Evolutionary conservation across 1,140 invertebrate genomes (phyloP).

Genomic region (Zaprionus gabonicus): DNA sequence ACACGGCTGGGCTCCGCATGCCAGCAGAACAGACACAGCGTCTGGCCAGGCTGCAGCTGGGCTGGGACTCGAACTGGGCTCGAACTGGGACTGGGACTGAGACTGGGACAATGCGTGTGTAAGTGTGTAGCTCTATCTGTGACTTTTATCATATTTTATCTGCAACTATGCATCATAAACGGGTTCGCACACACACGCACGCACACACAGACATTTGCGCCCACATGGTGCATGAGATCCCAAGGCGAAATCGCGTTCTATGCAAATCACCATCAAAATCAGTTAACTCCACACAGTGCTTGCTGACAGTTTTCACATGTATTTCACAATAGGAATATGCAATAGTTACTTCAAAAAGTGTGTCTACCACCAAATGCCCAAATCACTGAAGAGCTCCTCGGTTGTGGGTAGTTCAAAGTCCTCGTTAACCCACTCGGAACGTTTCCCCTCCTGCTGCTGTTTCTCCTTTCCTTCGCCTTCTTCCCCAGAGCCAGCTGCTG

Average conservation of each 20-base stretch:
- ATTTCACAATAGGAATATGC: conserved; percentile 26
- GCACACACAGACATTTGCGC: conserved; percentile 30
- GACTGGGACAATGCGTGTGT: conserved; percentile 33
- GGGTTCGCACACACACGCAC: conserved; percentile 35
- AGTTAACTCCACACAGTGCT: conserved; percentile 14
- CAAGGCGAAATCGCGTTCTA: conserved; percentile 26
- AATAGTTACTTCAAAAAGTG: background rate
- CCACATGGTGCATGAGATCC: conserved; percentile 11
- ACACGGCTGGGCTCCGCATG: conserved; percentile 36
- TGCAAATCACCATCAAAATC: conserved; percentile 16
- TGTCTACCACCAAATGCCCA: conserved; percentile 82
- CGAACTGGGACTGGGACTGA: background rate
- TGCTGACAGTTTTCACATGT: conserved; percentile 53
- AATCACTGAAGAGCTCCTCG: conserved; percentile 78
- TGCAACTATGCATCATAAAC: conserved; percentile 72
- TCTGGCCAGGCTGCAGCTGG: conserved; percentile 22
- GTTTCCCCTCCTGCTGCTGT: conserved; percentile 25
- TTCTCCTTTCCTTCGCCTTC: conserved; percentile 5
- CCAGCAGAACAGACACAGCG: conserved; percentile 8
- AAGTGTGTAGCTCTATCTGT: conserved; percentile 32
- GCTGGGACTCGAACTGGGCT: background rate
- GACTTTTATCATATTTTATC: conserved; percentile 75
- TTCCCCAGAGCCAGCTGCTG: conserved; percentile 18
- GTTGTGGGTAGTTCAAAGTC: conserved; percentile 78
- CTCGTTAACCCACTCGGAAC: conserved; percentile 80